Base-by-base conservation (phyloP, 2,797 vertebrate species). In the Anabas testudineus region DNA sequence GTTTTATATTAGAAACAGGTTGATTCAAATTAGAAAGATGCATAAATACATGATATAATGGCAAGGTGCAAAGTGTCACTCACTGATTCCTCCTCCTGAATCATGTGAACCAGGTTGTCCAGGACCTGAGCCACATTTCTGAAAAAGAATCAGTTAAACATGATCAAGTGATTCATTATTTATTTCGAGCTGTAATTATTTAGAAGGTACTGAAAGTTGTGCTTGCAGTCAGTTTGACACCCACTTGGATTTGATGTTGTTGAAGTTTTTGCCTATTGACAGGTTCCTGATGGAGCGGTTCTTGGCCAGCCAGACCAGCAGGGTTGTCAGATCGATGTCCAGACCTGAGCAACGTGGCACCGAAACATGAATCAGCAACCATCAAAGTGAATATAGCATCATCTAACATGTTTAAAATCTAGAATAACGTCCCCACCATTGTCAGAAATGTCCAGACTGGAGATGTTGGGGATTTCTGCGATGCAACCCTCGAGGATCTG, bases 191-290 rank as follows among this genome's bases (percentile, higher is more conserved):
- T 39, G 37, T 39, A 39, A 16, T 39, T 3, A 36, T 13, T 10
- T 4, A 36, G 34, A 36, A 30, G 30, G 30, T 24, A 4, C 24
- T 24, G 24, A 0, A 13, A 15, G n/a, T n/a, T n/a, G n/a, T n/a
- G n/a, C n/a, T n/a, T 24, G 24, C 7, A 30, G 28, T 7, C 18
- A 0, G 19, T 34, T 8, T 4, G 26, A 14, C 24, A 74, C 92
- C 49, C 93, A 99, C 98, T 98, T 99, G 91, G 97, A 94, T 90
- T 99, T 99, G 94, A 99, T 99, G 93, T 97, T 99, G 93, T 95
- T 98, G 93, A 99, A 99, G 91, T 99, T 99, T 86, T 96, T 99
- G 68, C 98, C 98, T 89, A 99, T 91, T 0, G 96, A 95, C 72
- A 99, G 95, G 80, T 98, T 96, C 71, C 95, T 93, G 88, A 99